A percentile compares a stretch with the other conserved stretches of the same genome.
These are phyloP conservation scores for Scopus umbretta DNA, from an alignment of 2,113 vertebrate genomes.

Conservation along the genomic window DNA sequence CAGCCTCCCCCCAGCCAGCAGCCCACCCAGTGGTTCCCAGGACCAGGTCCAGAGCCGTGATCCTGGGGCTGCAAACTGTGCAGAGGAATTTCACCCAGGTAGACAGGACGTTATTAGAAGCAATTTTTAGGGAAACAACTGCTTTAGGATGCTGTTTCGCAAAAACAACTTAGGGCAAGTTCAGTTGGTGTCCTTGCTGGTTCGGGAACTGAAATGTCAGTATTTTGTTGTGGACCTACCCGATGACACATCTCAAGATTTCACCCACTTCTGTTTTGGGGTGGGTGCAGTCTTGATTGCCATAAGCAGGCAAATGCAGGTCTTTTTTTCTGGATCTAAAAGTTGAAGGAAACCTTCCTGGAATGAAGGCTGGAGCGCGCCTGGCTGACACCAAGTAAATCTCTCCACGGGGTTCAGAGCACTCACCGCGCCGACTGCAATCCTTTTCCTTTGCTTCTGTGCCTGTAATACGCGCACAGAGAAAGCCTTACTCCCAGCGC, in stretches of 20 bases:
- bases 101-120: not conserved
- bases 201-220: not conserved
- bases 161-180: too few species aligned
- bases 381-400: not conserved
- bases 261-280: not conserved
- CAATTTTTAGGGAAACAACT: not conserved
- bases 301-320: not conserved
- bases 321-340: not conserved
- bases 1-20: not conserved
- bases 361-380: not conserved
- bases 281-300: not conserved
- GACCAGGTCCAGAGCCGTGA: not conserved
- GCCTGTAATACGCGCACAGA: accelerated
- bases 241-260: not conserved
- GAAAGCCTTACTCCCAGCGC: not conserved
- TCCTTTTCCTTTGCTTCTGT: not conserved
- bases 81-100: not conserved
- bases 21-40: accelerated
- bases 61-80: not conserved
- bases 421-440: accelerated
- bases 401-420: not conserved
- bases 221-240: not conserved
- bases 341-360: not conserved
- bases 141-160: not conserved
- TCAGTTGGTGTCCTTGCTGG: not conserved